Base-by-base conservation (phyloP, 2,113 vertebrate species). In the Reinhardtius hippoglossoides region DNA sequence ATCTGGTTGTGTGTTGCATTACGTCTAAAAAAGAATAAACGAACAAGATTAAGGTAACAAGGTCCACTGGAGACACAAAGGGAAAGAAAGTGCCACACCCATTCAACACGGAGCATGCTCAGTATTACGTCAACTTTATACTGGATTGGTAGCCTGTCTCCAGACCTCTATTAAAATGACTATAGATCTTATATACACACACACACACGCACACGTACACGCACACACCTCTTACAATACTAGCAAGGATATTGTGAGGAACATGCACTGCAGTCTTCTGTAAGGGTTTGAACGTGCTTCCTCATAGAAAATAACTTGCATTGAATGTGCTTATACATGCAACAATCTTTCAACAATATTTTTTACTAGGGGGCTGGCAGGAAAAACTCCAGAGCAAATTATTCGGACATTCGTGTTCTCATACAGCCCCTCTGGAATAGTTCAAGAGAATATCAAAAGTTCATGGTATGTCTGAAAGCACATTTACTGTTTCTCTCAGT, bases 81-180 rank as follows among this genome's bases (percentile, higher is more conserved):
- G 16, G 46, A 50, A 14, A 24, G 74, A 24, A 40, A 76, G 55
- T 35, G 59, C 87, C 91, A 87, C 89, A 81, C 89, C 89, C 88
- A 78, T 71, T 68, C 4, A 0, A 70, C 60, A 87, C 87, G 23
- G 89, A 86, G 87, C 92, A 89, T 90, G 83, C 83, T 86, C 85
- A 79, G 88, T 73, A 87, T 87, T 80, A 89, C 80, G 63, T 94
- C 89, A 92, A 48, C 81, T 78, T 75, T 50, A 67, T 69, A 57
- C 59, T 71, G 60, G 31, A 69, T 52, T 67, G 50, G 26, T 31
- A 46, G 65, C 57, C 73, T 68, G 55, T 69, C 77, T 87, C 67
- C 77, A 85, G 63, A 78, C 40, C 50, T 54, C n/a, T 62, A 63
- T 82, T 86, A 78, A 83, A 83, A 81, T 74, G 21, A 16, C 63